Conservation (phyloP, 2,888 invertebrate species). For the Clepsis dumicolana region DNA sequence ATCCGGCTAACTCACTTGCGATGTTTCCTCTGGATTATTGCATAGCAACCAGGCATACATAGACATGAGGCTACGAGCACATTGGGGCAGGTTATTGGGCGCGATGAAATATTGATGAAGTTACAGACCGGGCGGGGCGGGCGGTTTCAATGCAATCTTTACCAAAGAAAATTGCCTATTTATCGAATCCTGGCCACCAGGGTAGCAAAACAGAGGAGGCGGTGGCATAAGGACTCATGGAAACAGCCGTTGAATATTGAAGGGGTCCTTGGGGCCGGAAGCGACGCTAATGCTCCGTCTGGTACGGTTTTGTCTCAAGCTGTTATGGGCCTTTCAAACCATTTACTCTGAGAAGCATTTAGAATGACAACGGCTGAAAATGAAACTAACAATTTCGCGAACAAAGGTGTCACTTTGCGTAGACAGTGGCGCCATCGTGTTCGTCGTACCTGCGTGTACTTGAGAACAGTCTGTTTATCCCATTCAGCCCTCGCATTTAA, state of each 20-base stretch:
- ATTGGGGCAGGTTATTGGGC: conserved; percentile 60
- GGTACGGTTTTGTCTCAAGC: not conserved
- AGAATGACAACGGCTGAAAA: not conserved
- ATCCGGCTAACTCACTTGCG: not conserved
- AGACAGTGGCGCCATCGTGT: not conserved
- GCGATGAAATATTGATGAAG: conserved; percentile 73
- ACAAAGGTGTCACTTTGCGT: not conserved
- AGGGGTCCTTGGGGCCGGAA: not conserved
- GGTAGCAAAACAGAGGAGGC: not conserved
- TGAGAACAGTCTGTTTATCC: not conserved
- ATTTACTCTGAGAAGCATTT: not conserved
- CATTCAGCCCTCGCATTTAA: not conserved
- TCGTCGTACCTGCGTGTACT: not conserved
- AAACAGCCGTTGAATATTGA: conserved; percentile 10
- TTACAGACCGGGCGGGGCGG: conserved; percentile 40
- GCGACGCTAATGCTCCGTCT: not conserved
- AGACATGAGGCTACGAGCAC: conserved; percentile 49
- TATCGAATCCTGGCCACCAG: conserved; percentile 21
- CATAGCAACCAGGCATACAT: conserved; percentile 20
- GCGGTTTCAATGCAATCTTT: conserved; percentile 44
- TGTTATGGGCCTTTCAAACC: not conserved
- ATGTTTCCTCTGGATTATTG: conserved; percentile 2
- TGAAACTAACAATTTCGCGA: not conserved
- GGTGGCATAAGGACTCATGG: conserved; percentile 3
- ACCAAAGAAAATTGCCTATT: conserved; percentile 27